Evolutionary conservation across 2,113 vertebrate species (phyloP).

Genomic region (Stomatorhinus ivindoensis): DNA sequence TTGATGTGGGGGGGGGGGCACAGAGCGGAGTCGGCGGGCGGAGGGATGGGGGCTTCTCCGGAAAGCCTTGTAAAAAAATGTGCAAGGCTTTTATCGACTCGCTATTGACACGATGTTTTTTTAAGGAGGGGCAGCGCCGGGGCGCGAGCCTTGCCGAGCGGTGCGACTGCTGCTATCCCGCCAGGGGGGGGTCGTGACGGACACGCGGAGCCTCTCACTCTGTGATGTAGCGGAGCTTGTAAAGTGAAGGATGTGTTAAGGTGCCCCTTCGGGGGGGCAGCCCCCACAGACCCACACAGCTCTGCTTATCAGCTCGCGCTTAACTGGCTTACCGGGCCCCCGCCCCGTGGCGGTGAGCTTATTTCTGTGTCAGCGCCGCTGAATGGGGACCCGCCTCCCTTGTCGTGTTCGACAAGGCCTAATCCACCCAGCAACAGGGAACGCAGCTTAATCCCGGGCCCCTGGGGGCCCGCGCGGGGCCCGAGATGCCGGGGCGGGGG

Average conservation of each 20-base stretch:
- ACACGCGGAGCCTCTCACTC: slow-evolving; percentile 12
- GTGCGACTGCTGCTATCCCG: slow-evolving; percentile 29
- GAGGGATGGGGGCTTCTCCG: slow-evolving; percentile 3
- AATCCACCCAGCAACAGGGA: slow-evolving; percentile 17
- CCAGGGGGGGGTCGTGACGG: slow-evolving; percentile 28
- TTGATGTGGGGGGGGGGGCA: slow-evolving; percentile 27
- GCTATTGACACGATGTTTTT: slow-evolving; percentile 37
- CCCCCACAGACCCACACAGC: not conserved
- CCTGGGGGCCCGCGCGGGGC: slow-evolving; percentile 12
- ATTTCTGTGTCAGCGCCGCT: slow-evolving; percentile 10
- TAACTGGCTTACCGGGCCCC: not conserved
- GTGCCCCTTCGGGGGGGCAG: not conserved
- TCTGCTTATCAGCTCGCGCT: not conserved
- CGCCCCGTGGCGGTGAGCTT: not conserved
- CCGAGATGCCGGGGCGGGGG: slow-evolving; percentile 14
- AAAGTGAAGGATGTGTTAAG: not conserved
- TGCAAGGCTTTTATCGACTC: slow-evolving; percentile 29
- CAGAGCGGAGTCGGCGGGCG: not conserved
- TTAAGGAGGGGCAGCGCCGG: slow-evolving; percentile 26
- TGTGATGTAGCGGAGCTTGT: not conserved
- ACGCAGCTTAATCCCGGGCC: slow-evolving; percentile 13
- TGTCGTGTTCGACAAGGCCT: slow-evolving; percentile 20
- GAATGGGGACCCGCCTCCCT: slow-evolving; percentile 11
- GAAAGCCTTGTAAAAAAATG: slow-evolving; percentile 32
- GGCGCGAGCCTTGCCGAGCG: slow-evolving; percentile 14